Evolutionary conservation across 2,888 invertebrate genomes (phyloP).

Genomic region (Andrena dorsata): DNA sequence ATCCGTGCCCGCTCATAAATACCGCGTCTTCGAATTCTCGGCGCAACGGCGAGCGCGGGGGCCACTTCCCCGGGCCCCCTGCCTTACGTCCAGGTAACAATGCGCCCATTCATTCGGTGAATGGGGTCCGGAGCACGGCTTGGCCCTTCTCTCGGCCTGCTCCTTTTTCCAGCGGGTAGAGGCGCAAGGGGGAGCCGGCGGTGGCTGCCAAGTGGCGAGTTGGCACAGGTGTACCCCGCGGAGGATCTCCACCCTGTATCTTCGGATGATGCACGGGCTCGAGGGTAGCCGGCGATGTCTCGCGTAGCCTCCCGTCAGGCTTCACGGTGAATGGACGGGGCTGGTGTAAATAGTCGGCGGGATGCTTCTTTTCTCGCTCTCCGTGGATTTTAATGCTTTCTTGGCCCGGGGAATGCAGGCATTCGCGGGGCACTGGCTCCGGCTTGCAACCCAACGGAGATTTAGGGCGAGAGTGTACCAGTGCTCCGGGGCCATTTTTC

Average conservation of each 20-base stretch:
- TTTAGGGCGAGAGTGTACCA: no score
- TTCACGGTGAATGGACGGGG: not conserved
- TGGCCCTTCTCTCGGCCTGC: constrained; percentile 24
- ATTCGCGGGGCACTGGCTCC: no score
- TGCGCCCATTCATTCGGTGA: constrained; percentile 75
- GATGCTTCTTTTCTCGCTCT: not conserved
- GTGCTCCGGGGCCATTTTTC: no score
- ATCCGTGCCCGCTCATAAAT: constrained; percentile 58
- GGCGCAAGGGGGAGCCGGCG: not conserved
- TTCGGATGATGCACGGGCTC: constrained; percentile 48
- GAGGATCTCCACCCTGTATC: constrained; percentile 29
- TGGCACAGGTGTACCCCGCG: constrained; percentile 52
- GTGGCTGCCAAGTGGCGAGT: constrained; percentile 28
- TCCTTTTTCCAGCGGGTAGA: constrained; percentile 16
- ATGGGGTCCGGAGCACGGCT: constrained; percentile 55
- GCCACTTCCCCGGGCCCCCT: constrained; percentile 62
- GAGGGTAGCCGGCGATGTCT: constrained; percentile 32
- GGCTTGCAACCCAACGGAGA: no score
- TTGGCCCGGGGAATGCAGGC: no score
- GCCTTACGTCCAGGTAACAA: constrained; percentile 70
- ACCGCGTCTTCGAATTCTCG: constrained; percentile 68
- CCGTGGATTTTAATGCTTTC: constrained; percentile 5
- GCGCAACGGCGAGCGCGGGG: constrained; percentile 4
- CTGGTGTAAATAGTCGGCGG: constrained; percentile 24
- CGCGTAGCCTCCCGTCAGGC: not conserved